phyloP scores from a whole-genome alignment of 2,797 vertebrate genomes.

The Carapus acus region DNA sequence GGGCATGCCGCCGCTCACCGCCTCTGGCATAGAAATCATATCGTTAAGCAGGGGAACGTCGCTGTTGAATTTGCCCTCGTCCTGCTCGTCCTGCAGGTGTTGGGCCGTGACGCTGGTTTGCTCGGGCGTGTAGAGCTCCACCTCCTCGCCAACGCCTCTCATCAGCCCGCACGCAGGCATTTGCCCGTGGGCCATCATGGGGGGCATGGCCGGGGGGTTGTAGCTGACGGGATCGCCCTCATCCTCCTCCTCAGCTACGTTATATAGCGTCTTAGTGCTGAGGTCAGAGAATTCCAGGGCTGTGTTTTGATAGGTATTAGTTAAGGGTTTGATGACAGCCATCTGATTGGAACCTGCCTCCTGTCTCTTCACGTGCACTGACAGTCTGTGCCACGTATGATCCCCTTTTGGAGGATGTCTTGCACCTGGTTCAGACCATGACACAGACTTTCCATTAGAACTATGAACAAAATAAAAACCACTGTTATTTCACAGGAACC shows the following conservation, averaged over 20 bases:
- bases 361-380: slow-evolving; percentile 96
- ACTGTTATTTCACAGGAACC: slow-evolving; percentile 76
- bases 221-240: slow-evolving; percentile 72
- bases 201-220: slow-evolving; percentile 77
- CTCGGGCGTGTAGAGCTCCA: slow-evolving; percentile 74
- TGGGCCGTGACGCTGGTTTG: slow-evolving; percentile 71
- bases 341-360: slow-evolving; percentile 97
- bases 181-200: slow-evolving; percentile 75
- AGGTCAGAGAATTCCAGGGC: slow-evolving; percentile 86
- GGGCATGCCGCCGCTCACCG: slow-evolving; percentile 62
- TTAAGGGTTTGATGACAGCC: slow-evolving; percentile 98
- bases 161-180: slow-evolving; percentile 55
- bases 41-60: slow-evolving; percentile 70
- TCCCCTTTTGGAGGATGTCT: slow-evolving; percentile 94
- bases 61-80: slow-evolving; percentile 64
- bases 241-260: slow-evolving; percentile 89
- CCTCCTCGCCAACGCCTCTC: slow-evolving; percentile 54
- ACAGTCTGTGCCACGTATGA: slow-evolving; percentile 98
- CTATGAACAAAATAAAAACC: slow-evolving; percentile 97
- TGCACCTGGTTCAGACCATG: slow-evolving; percentile 99
- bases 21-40: slow-evolving; percentile 62
- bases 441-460: slow-evolving; percentile 99
- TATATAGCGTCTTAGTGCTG: slow-evolving; percentile 93
- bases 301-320: slow-evolving; percentile 87
- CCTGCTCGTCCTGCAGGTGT: slow-evolving; percentile 68